Base-by-base conservation (phyloP, 2,797 vertebrate genomes). In the Poeciliopsis gracilis region DNA sequence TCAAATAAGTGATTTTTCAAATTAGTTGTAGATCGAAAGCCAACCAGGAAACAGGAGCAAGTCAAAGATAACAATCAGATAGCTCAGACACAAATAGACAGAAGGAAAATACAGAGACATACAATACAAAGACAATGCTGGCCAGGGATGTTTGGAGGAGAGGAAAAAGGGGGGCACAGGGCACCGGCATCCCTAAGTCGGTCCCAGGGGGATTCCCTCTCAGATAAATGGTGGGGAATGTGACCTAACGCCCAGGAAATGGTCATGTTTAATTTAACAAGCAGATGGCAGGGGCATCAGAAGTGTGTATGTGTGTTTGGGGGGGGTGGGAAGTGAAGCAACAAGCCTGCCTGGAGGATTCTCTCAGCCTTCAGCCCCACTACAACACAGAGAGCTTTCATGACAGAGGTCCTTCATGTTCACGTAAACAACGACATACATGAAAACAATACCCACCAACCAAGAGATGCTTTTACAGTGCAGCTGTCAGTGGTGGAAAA, bases 231-330 rank as follows among this genome's bases (percentile, higher is more conserved):
- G 83, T 91, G 85, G 88, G 87, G 95, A 95, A 93, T 90, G 90
- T 89, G 94, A 95, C 94, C 94, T 95, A 95, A 95, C 84, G 87
- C 92, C 94, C 89, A 94, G 94, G 94, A 96, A 95, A 96, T 95
- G 93, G 95, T 95, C 93, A 96, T 95, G 94, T 96, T 96, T 96
- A 95, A 96, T 96, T 96, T 96, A 96, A 93, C 90, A 91, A 95
- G 90, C 95, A 96, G 95, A 95, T 95, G 95, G 95, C 89, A 89
- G 87, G 87, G 92, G 91, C 88, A 92, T 92, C 84, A 92, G 89
- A 91, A 78, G 77, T 77, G 80, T 59, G 38, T 41, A 20, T n/a
- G 2, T 33, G 57, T 51, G 45, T 66, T 38, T 69, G 75, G 61
- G 63, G 3, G 25, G 12, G 45, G 63, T 51, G 25, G 67, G 77